These are phyloP conservation scores for Morus bassanus DNA, from an alignment of 2,797 vertebrate species.

Conservation along the genomic window DNA sequence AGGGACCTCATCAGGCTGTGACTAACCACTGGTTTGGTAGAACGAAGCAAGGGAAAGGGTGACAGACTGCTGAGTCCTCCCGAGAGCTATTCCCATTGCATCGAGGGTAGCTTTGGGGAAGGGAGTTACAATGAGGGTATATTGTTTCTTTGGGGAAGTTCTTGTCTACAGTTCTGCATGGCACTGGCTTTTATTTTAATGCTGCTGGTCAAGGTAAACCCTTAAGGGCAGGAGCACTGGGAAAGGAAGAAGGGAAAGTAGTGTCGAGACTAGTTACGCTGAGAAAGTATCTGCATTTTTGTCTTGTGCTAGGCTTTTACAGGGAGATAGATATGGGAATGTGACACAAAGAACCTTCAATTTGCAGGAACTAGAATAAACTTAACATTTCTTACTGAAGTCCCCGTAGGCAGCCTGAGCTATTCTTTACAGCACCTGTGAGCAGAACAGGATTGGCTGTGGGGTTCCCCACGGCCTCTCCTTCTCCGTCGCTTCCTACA, in stretches of 20 bases:
- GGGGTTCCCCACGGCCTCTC: not conserved
- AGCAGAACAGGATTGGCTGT: not conserved
- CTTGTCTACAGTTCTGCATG: not conserved
- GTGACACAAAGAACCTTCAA: not conserved
- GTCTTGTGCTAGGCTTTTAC: not conserved
- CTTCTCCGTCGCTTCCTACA: not conserved
- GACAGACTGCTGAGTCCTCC: constrained; percentile 27
- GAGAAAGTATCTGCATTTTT: not conserved
- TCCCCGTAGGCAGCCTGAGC: not conserved
- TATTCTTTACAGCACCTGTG: not conserved
- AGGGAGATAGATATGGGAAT: not conserved
- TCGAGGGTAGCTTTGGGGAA: not conserved
- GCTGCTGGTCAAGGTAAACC: not conserved
- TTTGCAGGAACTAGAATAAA: not conserved
- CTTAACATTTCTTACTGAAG: not conserved
- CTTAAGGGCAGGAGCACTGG: not conserved
- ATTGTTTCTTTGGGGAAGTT: not conserved
- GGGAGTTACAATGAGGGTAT: not conserved
- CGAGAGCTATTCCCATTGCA: not conserved
- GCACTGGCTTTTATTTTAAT: not conserved
- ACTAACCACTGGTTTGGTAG: constrained; percentile 10
- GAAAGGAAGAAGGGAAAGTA: not conserved
- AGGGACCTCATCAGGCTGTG: not conserved
- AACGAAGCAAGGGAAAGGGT: constrained; percentile 35
- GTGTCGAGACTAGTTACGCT: not conserved